Evolutionary conservation across 2,888 invertebrate genomes (phyloP), one percentile per base, ranked within the genome.

Genomic region (Heliconius sara): DNA sequence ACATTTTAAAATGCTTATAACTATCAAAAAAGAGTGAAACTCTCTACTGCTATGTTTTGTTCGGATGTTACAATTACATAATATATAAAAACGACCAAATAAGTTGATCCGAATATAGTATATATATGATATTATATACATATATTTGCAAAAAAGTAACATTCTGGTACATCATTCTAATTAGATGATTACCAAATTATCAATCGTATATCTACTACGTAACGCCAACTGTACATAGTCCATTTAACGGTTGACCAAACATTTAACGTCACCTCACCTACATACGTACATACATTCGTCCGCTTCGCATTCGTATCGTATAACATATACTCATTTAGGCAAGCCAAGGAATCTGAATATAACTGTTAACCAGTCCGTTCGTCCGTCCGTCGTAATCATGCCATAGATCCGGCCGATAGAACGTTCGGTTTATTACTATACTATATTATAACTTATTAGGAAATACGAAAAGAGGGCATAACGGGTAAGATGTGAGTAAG

Each of bases 301-400:
- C 90, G 88, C 93, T 94, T 93, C 91, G 88, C 91, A 94, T 93
- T 88, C 88, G 86, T 85, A 85, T 85, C 88, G 87, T 87, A 87
- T 88, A 90, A 83, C 84, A 81, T 52, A 19, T 84, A 84, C 89
- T 84, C 90, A 91, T 91, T 92, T 91, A 89, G 89, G 90, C 88
- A 89, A 87, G 87, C 83, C 83, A 85, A 87, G 91, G 91, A 90
- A 91, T 92, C 89, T 91, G 89, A 88, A 82, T 84, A 83, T 93
- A 93, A 93, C 93, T 92, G 94, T 92, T 82, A 82, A 83, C 78
- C 34, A 39, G 9, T 34, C 34, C 84, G 85, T 52, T 19, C 52
- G 34, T 34, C 34, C 34, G 89, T 87, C 87, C 85, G 89, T 87
- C 86, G 84, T 79, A 76, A 75, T 74, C 80, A 73, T 76, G 72